Evolutionary conservation across 1,140 invertebrate genomes (phyloP).

Genomic region (Brachionus calyciflorus): DNA sequence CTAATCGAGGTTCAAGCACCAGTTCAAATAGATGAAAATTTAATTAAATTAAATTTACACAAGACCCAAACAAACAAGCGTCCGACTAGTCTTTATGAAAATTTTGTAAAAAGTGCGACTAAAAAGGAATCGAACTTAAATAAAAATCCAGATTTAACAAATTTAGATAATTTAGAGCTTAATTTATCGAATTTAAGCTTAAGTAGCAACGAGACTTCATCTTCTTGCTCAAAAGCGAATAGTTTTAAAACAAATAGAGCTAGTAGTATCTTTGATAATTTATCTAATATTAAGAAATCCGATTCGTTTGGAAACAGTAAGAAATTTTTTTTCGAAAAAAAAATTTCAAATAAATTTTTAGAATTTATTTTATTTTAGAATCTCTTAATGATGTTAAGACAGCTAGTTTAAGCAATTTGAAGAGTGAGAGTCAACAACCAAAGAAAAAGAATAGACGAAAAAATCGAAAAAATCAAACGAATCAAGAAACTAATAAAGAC

Average conservation of each 20-base stretch:
- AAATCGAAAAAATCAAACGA: slow-evolving; percentile 6
- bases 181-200: slow-evolving; percentile 27
- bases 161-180: not conserved
- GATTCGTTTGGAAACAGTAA: slow-evolving; percentile 16
- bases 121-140: not conserved
- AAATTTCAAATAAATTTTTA: not conserved
- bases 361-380: not conserved
- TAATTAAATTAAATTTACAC: slow-evolving; percentile 7
- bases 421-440: not conserved
- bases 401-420: not conserved
- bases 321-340: not conserved
- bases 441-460: not conserved
- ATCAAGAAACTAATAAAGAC: not conserved
- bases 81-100: slow-evolving; percentile 9
- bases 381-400: not conserved
- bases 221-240: not conserved
- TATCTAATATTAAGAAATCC: not conserved
- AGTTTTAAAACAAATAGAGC: not conserved
- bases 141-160: not conserved
- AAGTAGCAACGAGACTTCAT: not conserved
- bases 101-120: slow-evolving; percentile 17
- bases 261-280: not conserved
- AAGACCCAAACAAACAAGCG: not conserved
- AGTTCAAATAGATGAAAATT: not conserved
- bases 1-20: not conserved